Conservation (phyloP, 2,888 invertebrate genomes). For the Acholoe squamosa region DNA sequence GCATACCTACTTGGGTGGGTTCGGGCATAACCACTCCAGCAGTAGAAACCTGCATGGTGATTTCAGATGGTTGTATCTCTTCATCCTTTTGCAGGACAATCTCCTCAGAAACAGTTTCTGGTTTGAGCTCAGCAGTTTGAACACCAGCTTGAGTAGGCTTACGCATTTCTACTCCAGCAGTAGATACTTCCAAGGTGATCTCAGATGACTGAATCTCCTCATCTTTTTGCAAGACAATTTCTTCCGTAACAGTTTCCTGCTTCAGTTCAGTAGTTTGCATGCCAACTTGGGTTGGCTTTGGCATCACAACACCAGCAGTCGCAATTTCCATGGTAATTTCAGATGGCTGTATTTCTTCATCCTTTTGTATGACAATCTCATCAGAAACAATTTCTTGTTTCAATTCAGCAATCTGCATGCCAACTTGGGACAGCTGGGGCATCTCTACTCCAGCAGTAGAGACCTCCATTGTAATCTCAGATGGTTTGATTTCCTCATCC, state of each 20-base stretch:
- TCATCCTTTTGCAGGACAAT: conserved; percentile 25
- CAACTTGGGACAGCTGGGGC: background rate
- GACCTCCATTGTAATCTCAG: conserved; percentile 57
- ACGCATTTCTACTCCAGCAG: conserved; percentile 42
- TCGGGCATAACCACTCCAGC: conserved; percentile 60
- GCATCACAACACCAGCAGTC: conserved; percentile 63
- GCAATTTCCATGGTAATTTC: conserved; percentile 60
- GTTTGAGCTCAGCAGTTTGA: conserved; percentile 22
- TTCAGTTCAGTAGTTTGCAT: conserved; percentile 53
- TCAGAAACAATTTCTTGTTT: conserved; percentile 54
- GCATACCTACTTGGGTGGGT: conserved; percentile 57
- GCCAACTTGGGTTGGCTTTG: conserved; percentile 39
- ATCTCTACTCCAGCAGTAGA: conserved; percentile 60
- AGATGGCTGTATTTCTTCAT: conserved; percentile 40
- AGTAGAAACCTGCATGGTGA: conserved; percentile 60
- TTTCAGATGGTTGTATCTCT: conserved; percentile 63
- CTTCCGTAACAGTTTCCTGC: conserved; percentile 57
- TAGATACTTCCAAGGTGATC: conserved; percentile 50
- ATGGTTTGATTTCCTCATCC: conserved; percentile 58
- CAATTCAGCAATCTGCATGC: background rate
- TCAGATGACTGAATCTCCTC: conserved; percentile 59
- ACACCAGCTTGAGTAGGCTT: conserved; percentile 5
- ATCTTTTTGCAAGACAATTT: conserved; percentile 14
- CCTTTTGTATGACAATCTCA: background rate
- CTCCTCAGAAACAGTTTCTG: conserved; percentile 42